Percentiles rank a stretch among this genome's conserved stretches.
phyloP scores from a whole-genome alignment of 1,140 invertebrate genomes.

The Parapsyche elsis region DNA sequence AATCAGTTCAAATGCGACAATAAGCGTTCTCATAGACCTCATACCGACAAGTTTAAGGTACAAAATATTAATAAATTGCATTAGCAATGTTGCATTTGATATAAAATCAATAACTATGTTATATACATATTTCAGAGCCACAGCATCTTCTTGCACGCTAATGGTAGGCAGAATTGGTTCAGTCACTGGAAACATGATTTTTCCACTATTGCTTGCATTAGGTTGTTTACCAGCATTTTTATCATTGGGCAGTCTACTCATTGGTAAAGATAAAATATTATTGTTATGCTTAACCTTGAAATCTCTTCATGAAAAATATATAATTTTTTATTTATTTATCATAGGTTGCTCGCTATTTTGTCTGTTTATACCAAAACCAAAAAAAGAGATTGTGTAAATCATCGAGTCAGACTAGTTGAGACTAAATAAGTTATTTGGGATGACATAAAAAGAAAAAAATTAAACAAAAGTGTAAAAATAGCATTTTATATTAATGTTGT shows the following conservation, averaged over 20 bases:
- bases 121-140: conserved; percentile 45
- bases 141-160: conserved; percentile 36
- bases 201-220: conserved; percentile 44
- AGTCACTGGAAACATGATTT: conserved; percentile 48
- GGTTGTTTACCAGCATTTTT: conserved; percentile 50
- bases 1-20: conserved; percentile 35
- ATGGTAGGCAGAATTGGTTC: conserved; percentile 50
- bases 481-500: conserved; percentile 39
- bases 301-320: background rate
- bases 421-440: background rate
- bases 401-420: background rate
- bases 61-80: background rate
- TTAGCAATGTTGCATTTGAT: background rate
- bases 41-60: conserved; percentile 51
- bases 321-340: background rate
- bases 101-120: conserved; percentile 5
- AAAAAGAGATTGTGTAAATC: background rate
- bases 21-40: conserved; percentile 45
- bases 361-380: background rate
- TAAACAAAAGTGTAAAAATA: conserved; percentile 35
- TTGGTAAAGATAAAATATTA: conserved; percentile 35
- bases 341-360: conserved; percentile 5
- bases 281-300: background rate
- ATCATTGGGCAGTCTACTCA: conserved; percentile 34
- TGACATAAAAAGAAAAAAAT: background rate